Base-by-base conservation (phyloP, 2,113 vertebrate genomes). In the Rhineura floridana region DNA sequence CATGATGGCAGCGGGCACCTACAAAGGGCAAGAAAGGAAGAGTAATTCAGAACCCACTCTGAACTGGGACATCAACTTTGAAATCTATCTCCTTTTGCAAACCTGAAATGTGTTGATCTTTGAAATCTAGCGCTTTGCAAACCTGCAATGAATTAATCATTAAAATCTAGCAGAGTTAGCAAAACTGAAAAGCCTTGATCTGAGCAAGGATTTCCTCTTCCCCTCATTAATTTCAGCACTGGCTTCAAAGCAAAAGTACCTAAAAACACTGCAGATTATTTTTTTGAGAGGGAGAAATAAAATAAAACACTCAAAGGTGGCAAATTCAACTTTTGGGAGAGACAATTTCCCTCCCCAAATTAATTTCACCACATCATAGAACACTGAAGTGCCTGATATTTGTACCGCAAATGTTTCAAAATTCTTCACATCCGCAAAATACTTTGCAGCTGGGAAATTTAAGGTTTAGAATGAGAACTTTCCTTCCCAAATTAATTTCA, bases 1-100 rank as follows among this genome's bases (percentile, higher is more conserved):
- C 97, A 19, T 95, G 92, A 90, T 97, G 96, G 93, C 98, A 98
- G 30, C 98, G 97, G 30, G 98, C 96, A 70, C 97, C 97, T 98
- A 91, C 10, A 55, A 33, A 25, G 67, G 5, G 5, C 33, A 86
- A 55, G 33, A 10, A 15, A 67, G 9, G 0, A 0, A 6, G 0
- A 81, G 0, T 50, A 46, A n/a, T 75, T 59, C 33, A 59, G 55
- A 46, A 62, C 42, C 36, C 44, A 48, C 5, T 59, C n/a, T 17
- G 67, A 13, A 2, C 2, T 33, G n/a, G 12, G 67, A 62, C 28
- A 6, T 19, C 4, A 5, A 28, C 52, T 30, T 63, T 28, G 6
- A 63, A 81, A 63, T 8, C 1, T 21, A 81, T 36, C 79, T 28
- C 3, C 52, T 81, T 39, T n/a, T 62, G 19, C n/a, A 59, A 39